A percentile compares a stretch with the other conserved stretches of the same genome.
Conservation (phyloP, 2,797 vertebrate species). For the Mallotus villosus region DNA sequence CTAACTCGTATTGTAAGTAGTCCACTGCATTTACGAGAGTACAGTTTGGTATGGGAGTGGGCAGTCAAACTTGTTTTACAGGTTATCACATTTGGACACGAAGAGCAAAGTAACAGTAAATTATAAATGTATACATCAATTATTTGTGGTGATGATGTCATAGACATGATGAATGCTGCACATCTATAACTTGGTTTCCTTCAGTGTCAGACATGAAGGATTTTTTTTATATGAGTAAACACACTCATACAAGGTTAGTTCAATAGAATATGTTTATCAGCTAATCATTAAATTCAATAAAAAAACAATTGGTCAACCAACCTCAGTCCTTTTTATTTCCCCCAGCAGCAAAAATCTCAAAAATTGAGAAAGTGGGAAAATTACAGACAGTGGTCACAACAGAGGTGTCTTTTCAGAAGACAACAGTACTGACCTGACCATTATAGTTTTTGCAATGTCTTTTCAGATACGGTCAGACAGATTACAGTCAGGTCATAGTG, state of each 20-base stretch:
- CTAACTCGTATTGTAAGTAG: neutral
- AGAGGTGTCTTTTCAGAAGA: neutral
- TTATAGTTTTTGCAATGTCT: neutral
- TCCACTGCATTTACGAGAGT: too few relatives aligned
- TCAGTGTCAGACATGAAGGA: neutral
- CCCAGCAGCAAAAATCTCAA: conserved; percentile 3
- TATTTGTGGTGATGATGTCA: neutral
- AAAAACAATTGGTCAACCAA: neutral
- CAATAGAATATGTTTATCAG: neutral
- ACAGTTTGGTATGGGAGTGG: too few relatives aligned
- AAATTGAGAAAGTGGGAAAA: conserved; percentile 3
- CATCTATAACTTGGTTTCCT: neutral
- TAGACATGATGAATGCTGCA: neutral
- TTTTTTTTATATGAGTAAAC: neutral
- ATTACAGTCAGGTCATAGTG: neutral
- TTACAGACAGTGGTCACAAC: neutral
- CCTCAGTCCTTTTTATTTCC: neutral
- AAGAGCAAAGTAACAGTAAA: too few relatives aligned
- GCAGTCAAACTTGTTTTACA: too few relatives aligned
- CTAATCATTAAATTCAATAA: neutral
- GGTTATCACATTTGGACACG: too few relatives aligned
- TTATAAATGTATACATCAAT: neutral
- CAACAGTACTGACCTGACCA: neutral
- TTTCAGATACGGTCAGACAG: neutral
- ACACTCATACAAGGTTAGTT: neutral